Base-by-base conservation (phyloP, 1,140 invertebrate genomes). In the Sitophilus oryzae region DNA sequence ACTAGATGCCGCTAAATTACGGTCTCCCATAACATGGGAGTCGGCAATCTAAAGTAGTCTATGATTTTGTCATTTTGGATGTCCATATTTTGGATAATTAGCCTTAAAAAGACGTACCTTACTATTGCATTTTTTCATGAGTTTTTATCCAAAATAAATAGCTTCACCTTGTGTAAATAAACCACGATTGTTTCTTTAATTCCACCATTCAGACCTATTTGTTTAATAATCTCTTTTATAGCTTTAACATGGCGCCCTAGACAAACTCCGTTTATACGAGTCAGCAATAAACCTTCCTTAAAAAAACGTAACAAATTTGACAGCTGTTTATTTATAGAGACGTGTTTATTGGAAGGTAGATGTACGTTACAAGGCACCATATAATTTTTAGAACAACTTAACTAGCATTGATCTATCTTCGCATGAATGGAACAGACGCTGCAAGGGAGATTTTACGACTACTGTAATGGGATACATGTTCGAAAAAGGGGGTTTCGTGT, bases 381-480 rank as follows among this genome's bases (percentile, higher is more conserved):
- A 11, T 5, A 6, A 11, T 30, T 30, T 30, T 30, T 6, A 30
- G 25, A 11, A 5, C 25, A 11, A 6, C 11, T 30, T 6, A 11
- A 11, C 25, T 6, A 11, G 25, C 25, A 30, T 30, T 30, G 25
- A 30, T 30, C 25, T 30, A 30, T 30, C 25, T 30, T 30, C 25
- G 25, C n/a, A 51, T 51, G 37, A 51, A 51, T 51, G 48, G 19
- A 51, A 34, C 44, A 41, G 37, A 19, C 35, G 5, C 11, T 6
- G 11, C 25, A 30, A 11, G 5, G 30, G 35, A 19, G 5, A 10
- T 38, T 51, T 51, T 51, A 51, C 21, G 38, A 51, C 48, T 21
- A 6, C 18, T 21, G n/a, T 51, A 41, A 49, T 49, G 47, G 47
- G 34, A n/a, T 46, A 49, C 47, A 49, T 23, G 38, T 51, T 51